Evolutionary conservation across 2,797 vertebrate genomes (phyloP), one percentile per base, ranked within the genome.

Genomic region (Catostomus latipinnis): DNA sequence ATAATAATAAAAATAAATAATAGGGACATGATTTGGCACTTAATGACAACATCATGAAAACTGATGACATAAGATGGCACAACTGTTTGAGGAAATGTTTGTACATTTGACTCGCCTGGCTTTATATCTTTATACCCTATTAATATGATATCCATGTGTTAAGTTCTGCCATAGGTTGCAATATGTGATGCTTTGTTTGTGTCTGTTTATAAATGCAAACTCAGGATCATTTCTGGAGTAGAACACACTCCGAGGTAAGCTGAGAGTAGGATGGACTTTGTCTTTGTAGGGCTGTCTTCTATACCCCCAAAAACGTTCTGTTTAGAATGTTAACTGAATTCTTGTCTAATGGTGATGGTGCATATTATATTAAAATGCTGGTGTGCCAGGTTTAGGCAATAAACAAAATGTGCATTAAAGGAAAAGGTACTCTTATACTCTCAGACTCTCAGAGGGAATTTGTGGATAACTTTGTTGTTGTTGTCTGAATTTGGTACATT

Each of bases 211-310:
- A 89, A 93, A 93, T 91, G 95, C 94, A 91, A 91, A 89, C 90
- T 91, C 89, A 96, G 95, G 95, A 96, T 90, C 92, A 93, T 91
- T 96, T 95, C 88, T 94, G 95, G 95, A 96, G 93, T 92, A 92
- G 88, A 93, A 84, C 90, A 45, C 92, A 94, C 89, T 93, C 91
- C 16, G 94, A 96, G 96, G 96, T 96, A 96, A 95, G 86, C 81
- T 89, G 82, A 82, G 45, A 69, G 63, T 10, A 79, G 74, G 85
- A 76, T 82, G n/a, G 46, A 43, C 34, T 73, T 74, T 46, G n/a
- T 63, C 13, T 50, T 60, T 58, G 13, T 46, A 53, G 45, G 71
- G 57, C 34, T 22, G 0, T 72, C 69, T 84, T 74, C 6, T 10
- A 6, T 77, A 50, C 76, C 50, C 8, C 52, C 46, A 8, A 56